A percentile compares a stretch with the other conserved stretches of the same genome.
phyloP scores from a whole-genome alignment of 2,113 vertebrate genomes.

The Pampusana beccarii region DNA sequence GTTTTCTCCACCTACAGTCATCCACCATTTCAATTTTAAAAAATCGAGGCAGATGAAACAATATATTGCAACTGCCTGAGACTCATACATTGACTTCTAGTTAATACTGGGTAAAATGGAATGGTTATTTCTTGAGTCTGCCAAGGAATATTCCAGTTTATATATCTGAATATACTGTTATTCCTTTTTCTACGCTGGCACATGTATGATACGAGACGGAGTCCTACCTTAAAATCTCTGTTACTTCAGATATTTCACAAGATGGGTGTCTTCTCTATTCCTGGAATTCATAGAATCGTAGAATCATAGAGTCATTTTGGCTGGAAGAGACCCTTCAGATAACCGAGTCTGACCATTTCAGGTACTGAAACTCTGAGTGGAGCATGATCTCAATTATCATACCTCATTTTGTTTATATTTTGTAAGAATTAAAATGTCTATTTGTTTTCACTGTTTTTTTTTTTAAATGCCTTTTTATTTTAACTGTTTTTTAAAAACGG shows the following conservation, averaged over 20 bases:
- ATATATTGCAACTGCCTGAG: background rate
- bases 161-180: background rate
- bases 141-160: background rate
- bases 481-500: background rate
- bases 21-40: background rate
- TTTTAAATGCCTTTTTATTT: too few species aligned
- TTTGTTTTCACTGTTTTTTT: background rate
- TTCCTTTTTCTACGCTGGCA: background rate
- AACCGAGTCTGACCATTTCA: too few species aligned
- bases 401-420: background rate
- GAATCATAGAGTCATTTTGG: too few species aligned
- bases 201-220: too few species aligned
- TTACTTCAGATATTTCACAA: background rate
- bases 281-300: background rate
- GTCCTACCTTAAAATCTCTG: background rate
- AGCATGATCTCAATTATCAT: background rate
- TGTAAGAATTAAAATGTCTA: background rate
- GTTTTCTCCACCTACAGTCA: background rate
- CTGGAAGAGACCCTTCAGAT: too few species aligned
- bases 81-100: rapidly evolving
- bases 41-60: background rate
- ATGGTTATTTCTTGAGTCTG: background rate
- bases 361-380: background rate
- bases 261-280: background rate
- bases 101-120: background rate